Base-by-base conservation (phyloP, 1,140 invertebrate genomes). In the Aphaenogaster ashmeadi region DNA sequence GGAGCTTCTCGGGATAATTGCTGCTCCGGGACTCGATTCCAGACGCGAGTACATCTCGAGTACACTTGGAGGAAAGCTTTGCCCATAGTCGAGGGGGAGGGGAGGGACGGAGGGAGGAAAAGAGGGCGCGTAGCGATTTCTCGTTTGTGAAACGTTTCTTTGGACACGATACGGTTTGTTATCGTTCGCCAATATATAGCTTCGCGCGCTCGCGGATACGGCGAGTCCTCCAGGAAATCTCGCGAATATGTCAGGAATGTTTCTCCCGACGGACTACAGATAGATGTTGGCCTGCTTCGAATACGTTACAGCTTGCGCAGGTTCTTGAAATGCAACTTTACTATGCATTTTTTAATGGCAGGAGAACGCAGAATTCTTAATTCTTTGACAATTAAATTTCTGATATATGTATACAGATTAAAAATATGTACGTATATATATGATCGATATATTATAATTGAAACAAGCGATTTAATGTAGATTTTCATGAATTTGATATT, bases 1-100 rank as follows among this genome's bases (percentile, higher is more conserved):
- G 79, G 88, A 90, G 71, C 79, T 91, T 81, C 89, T 89, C 81
- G 89, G 87, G 90, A 93, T 93, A 93, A 93, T 93, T 93, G 92
- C 86, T 91, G 86, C 87, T 88, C 72, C 89, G 89, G 89, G 89
- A 88, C 90, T 91, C 90, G 86, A 90, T 90, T 88, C 80, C 77
- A 90, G 89, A 91, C 80, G 87, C 78, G 89, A 90, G 81, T 88
- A 80, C 88, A 90, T 85, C 85, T 90, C 89, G 89, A 91, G 89
- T 80, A 86, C 80, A 86, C 80, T 88, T 54, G 75, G 75, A 88
- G 80, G 71, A 88, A 88, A 88, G 86, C 64, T 90, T 87, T 89
- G 60, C 52, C 88, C 69, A 41, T 75, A 66, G 75, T 81, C 89
- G 66, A 60, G 15, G 47, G 33, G 21, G 50, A 21, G 54, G 33